Evolutionary conservation across 2,113 vertebrate genomes (phyloP).

Genomic region (Saimiri boliviensis): DNA sequence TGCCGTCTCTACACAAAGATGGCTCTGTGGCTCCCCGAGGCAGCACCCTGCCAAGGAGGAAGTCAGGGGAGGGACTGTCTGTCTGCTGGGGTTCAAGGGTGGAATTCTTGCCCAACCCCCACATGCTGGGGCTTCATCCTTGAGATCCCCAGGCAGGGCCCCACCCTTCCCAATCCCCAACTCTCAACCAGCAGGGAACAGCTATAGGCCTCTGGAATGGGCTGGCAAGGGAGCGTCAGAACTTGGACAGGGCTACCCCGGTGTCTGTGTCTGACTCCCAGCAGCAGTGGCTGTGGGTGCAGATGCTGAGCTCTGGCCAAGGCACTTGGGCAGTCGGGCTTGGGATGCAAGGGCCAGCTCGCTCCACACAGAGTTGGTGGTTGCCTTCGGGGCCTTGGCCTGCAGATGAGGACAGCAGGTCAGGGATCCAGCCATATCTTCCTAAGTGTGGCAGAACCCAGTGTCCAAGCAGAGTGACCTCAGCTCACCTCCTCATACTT

Average conservation of each 20-base stretch:
- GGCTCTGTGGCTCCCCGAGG: background rate
- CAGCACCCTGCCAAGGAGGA: background rate
- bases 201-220: background rate
- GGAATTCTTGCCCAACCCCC: background rate
- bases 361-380: background rate
- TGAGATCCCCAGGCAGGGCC: background rate
- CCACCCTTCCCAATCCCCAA: background rate
- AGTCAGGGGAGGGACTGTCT: background rate
- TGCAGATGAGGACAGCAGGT: background rate
- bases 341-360: background rate
- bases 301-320: background rate
- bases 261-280: background rate
- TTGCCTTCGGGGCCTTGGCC: conserved; percentile 68
- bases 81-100: background rate
- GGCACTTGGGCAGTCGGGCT: background rate
- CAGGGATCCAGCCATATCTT: background rate
- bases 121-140: background rate
- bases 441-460: background rate
- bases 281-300: background rate
- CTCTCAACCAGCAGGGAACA: background rate
- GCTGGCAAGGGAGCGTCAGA: background rate
- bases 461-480: background rate
- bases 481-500: conserved; percentile 85
- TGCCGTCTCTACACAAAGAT: background rate
- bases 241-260: too few relatives aligned